Conservation (phyloP, 2,113 vertebrate species). For the Cricetomys ansorgei region DNA sequence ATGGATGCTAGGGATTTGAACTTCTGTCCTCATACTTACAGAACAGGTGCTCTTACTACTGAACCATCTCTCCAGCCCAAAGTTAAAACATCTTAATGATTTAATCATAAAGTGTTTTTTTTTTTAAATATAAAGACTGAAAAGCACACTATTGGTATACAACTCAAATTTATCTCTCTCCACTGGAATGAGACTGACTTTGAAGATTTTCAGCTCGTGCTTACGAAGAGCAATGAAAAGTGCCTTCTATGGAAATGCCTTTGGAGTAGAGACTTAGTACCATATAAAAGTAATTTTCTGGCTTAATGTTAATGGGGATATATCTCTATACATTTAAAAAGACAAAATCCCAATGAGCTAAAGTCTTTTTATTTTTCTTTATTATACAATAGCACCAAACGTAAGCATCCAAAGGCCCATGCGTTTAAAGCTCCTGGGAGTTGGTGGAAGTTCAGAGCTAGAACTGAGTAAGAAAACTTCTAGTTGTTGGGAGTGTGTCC, state of each 20-base stretch:
- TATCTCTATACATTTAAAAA: conserved; percentile 37
- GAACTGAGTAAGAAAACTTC: background rate
- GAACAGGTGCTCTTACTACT: background rate
- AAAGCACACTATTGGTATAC: background rate
- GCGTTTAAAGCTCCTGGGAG: background rate
- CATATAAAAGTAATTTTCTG: background rate
- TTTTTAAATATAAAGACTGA: background rate
- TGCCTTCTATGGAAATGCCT: background rate
- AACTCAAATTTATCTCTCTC: background rate
- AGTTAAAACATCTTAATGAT: background rate
- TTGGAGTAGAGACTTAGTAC: background rate
- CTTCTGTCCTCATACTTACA: background rate
- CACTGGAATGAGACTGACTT: background rate
- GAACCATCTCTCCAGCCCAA: background rate
- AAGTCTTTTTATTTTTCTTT: background rate
- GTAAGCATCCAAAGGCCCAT: background rate
- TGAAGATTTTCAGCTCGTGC: background rate
- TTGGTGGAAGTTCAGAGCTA: background rate
- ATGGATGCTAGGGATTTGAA: background rate
- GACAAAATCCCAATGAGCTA: background rate
- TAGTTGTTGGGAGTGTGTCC: background rate
- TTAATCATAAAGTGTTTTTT: background rate
- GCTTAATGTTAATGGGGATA: background rate
- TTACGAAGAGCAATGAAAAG: background rate
- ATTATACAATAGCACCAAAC: background rate